These are phyloP conservation scores for Serrognathus titanus DNA, from an alignment of 2,888 invertebrate species.

Conservation along the genomic window DNA sequence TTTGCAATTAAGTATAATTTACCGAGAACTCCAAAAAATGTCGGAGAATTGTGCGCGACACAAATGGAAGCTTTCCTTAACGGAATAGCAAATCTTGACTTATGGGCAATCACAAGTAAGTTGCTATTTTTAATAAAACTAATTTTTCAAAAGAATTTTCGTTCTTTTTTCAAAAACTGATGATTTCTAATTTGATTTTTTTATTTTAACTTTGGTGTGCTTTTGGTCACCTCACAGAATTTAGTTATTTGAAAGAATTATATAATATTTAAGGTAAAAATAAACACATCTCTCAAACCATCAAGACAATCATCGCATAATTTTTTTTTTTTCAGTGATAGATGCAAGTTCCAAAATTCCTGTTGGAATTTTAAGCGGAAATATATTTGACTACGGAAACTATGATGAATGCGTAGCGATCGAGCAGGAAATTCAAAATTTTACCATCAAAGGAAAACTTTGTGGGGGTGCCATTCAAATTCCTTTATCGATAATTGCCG, in stretches of 20 bases:
- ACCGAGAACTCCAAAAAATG: not conserved
- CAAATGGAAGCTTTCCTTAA: not conserved
- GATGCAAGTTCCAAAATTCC: conserved; percentile 24
- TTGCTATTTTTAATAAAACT: not conserved
- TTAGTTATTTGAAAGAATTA: too few species aligned
- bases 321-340: conserved; percentile 18
- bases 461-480: not conserved
- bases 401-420: conserved; percentile 24
- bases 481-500: too few species aligned
- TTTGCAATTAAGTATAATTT: too few species aligned
- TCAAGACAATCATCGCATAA: too few species aligned
- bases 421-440: not conserved
- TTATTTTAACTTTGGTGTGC: too few species aligned
- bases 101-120: not conserved
- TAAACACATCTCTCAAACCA: too few species aligned
- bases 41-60: not conserved
- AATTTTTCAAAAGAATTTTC: too few species aligned
- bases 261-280: too few species aligned
- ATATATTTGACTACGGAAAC: conserved; percentile 21
- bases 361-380: conserved; percentile 22
- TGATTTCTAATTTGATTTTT: too few species aligned
- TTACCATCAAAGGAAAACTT: conserved; percentile 10
- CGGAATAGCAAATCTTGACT: not conserved
- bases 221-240: too few species aligned
- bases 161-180: too few species aligned